phyloP scores from a whole-genome alignment of 2,797 vertebrate genomes.

The Hemibagrus guttatus region DNA sequence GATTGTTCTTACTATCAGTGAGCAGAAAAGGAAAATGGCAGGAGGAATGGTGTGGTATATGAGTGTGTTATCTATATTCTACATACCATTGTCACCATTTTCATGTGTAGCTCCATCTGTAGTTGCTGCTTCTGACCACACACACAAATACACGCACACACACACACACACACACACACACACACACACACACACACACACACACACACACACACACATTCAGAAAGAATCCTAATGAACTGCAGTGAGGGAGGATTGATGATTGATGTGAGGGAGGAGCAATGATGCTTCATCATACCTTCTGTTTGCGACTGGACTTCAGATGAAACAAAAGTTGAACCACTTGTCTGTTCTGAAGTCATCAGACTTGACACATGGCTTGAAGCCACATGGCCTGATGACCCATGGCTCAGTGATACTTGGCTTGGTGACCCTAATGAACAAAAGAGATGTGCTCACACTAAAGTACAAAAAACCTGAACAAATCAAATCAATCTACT shows the following conservation, averaged over 20 bases:
- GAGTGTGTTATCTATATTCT: neutral
- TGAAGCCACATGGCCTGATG: conserved; percentile 32
- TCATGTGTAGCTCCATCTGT: conserved; percentile 37
- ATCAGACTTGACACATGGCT: conserved; percentile 32
- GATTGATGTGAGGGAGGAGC: neutral
- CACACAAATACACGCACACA: conserved; percentile 26
- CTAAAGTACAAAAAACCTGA: neutral
- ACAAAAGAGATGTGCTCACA: neutral
- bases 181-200: conserved; percentile 32
- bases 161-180: conserved; percentile 33
- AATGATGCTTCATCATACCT: conserved; percentile 39
- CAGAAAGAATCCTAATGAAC: neutral
- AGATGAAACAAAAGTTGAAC: conserved; percentile 36
- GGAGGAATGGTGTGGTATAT: too few relatives aligned
- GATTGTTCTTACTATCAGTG: neutral
- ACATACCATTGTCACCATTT: conserved; percentile 50
- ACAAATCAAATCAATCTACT: neutral
- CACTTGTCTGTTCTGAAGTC: conserved; percentile 37
- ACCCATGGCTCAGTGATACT: conserved; percentile 42
- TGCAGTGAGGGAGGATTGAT: neutral
- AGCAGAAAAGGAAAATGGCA: neutral
- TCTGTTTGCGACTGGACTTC: conserved; percentile 47
- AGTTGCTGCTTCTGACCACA: conserved; percentile 38
- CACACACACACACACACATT: conserved; percentile 32
- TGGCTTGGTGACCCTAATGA: conserved; percentile 49